Evolutionary conservation across 2,888 invertebrate genomes (phyloP).

Genomic region (Nycteola revayana): DNA sequence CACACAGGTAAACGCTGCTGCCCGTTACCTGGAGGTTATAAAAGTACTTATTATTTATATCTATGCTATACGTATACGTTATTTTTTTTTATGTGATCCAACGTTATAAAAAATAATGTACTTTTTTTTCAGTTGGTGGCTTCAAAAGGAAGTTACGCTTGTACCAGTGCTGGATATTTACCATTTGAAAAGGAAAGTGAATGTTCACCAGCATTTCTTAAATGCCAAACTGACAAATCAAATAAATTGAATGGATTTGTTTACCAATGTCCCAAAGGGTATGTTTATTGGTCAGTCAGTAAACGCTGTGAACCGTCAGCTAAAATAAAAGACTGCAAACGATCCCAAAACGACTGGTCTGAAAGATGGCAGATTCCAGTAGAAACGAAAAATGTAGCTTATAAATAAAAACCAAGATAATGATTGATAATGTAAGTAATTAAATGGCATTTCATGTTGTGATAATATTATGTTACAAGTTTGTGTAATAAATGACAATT

Average conservation of each 20-base stretch:
- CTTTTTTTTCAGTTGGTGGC: slow-evolving; percentile 83
- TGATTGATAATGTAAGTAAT: slow-evolving; percentile 9
- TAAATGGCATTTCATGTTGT: slow-evolving; percentile 23
- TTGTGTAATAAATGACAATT: too few relatives aligned
- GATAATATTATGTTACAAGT: slow-evolving; percentile 23
- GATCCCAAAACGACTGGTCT: slow-evolving; percentile 60
- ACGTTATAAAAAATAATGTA: too few relatives aligned
- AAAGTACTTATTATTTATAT: too few relatives aligned
- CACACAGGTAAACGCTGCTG: too few relatives aligned
- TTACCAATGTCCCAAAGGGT: slow-evolving; percentile 89
- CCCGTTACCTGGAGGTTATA: too few relatives aligned
- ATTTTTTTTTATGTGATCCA: too few relatives aligned
- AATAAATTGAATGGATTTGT: slow-evolving; percentile 85
- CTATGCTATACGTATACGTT: too few relatives aligned
- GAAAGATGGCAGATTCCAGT: slow-evolving; percentile 81
- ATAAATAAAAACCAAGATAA: slow-evolving; percentile 13
- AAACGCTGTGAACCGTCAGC: slow-evolving; percentile 87
- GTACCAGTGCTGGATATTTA: slow-evolving; percentile 86
- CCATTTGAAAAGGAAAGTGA: slow-evolving; percentile 84
- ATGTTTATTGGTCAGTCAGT: slow-evolving; percentile 89
- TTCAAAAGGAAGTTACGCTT: slow-evolving; percentile 75
- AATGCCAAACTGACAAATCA: slow-evolving; percentile 81
- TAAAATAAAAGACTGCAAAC: slow-evolving; percentile 83
- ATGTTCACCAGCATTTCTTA: slow-evolving; percentile 87
- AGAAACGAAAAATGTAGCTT: slow-evolving; percentile 77